phyloP scores from a whole-genome alignment of 30 jellyfish, hydroid and myxozoan genomes.

The Mastigias papua region DNA sequence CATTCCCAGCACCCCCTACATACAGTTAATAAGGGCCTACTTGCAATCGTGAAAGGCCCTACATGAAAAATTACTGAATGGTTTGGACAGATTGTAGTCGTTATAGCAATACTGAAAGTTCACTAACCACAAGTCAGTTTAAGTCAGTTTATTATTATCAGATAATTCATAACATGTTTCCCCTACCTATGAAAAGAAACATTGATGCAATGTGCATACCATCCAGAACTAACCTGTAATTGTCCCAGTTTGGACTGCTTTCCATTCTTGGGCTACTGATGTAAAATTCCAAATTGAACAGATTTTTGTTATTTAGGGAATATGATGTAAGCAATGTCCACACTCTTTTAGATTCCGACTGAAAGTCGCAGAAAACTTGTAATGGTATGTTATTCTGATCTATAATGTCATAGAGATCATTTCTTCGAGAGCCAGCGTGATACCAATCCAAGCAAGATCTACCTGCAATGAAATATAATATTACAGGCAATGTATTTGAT shows the following conservation, averaged over 20 bases:
- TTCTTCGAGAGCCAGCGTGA: background rate
- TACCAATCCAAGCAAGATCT: background rate
- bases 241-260: background rate
- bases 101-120: too few species aligned
- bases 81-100: too few species aligned
- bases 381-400: background rate
- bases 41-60: too few species aligned
- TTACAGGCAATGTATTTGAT: background rate
- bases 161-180: too few species aligned
- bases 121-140: too few species aligned
- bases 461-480: background rate
- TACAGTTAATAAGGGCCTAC: too few species aligned
- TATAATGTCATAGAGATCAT: background rate
- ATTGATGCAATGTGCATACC: background rate
- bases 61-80: too few species aligned
- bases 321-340: background rate
- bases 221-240: background rate
- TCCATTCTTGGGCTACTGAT: background rate
- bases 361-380: background rate
- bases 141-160: too few species aligned
- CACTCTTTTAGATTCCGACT: background rate
- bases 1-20: too few species aligned
- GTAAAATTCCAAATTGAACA: background rate
- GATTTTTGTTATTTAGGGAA: background rate
- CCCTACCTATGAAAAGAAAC: background rate